These are phyloP conservation scores for Pseudobourletiella spinata DNA, from an alignment of 1,140 invertebrate species.

Conservation along the genomic window DNA sequence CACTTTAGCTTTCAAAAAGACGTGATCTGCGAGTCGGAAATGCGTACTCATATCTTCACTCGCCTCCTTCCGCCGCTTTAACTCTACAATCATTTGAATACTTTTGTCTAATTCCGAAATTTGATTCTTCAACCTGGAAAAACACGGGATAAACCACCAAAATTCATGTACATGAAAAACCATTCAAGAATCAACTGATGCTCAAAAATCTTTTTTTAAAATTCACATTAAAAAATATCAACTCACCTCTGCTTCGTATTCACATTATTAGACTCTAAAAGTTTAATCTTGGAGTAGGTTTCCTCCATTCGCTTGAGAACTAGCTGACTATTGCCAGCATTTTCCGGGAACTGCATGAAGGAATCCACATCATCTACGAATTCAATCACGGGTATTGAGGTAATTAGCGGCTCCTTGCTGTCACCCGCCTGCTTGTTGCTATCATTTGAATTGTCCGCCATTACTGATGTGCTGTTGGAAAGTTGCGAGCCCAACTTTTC, in stretches of 20 bases:
- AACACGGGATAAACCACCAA: background rate
- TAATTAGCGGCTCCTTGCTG: conserved; percentile 1
- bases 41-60: conserved; percentile 67
- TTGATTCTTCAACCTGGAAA: conserved; percentile 61
- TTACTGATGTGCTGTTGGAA: background rate
- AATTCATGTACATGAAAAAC: too few relatives aligned
- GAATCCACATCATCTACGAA: conserved; percentile 78
- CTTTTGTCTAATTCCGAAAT: conserved; percentile 88
- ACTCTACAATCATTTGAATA: conserved; percentile 81
- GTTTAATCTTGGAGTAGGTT: conserved; percentile 90
- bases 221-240: conserved; percentile 30
- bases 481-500: too few relatives aligned
- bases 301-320: conserved; percentile 80
- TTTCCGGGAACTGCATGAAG: conserved; percentile 76
- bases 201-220: too few relatives aligned
- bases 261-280: conserved; percentile 85
- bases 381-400: conserved; percentile 21
- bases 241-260: conserved; percentile 63
- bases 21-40: conserved; percentile 90
- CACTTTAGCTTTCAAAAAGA: conserved; percentile 78
- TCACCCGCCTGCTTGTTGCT: background rate
- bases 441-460: conserved; percentile 18
- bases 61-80: conserved; percentile 67
- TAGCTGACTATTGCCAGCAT: conserved; percentile 66
- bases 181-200: too few relatives aligned